Percentiles rank a stretch among this genome's conserved stretches.
Conservation (phyloP, 2,888 invertebrate genomes). For the Spisula solida region DNA sequence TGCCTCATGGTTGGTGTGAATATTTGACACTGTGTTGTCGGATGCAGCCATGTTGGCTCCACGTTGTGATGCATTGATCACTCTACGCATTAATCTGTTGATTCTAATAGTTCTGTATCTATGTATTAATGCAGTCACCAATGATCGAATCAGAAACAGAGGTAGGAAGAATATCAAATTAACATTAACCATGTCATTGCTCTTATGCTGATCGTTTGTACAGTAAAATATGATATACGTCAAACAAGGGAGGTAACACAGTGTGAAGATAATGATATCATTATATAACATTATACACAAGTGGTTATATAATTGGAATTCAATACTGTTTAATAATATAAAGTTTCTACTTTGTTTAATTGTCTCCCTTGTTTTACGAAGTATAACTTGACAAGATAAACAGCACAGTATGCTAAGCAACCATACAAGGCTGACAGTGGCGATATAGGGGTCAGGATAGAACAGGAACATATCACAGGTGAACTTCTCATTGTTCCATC, state of each 20-base stretch:
- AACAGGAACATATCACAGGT: conserved; percentile 74
- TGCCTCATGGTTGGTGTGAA: neutral
- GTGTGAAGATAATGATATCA: conserved; percentile 74
- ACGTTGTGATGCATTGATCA: conserved; percentile 21
- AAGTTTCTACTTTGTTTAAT: conserved; percentile 59
- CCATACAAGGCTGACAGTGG: conserved; percentile 71
- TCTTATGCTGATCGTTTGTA: conserved; percentile 57
- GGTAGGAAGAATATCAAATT: conserved; percentile 77
- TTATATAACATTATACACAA: conserved; percentile 72
- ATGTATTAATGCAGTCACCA: conserved; percentile 77
- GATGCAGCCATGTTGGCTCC: neutral
- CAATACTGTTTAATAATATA: conserved; percentile 65
- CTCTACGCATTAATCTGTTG: conserved; percentile 66
- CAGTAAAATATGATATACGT: conserved; percentile 74
- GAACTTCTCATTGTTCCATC: conserved; percentile 74
- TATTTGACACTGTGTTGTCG: neutral
- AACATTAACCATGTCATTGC: conserved; percentile 51
- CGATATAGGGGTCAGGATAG: conserved; percentile 74
- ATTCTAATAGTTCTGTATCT: conserved; percentile 75
- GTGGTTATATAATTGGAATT: conserved; percentile 73
- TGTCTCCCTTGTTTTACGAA: conserved; percentile 40
- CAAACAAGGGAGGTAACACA: conserved; percentile 78
- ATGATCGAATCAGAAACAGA: conserved; percentile 76
- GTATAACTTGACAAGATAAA: conserved; percentile 66
- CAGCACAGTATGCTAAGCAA: conserved; percentile 66